phyloP scores from a whole-genome alignment of 2,113 vertebrate species.

The Ardeotis arabs region DNA sequence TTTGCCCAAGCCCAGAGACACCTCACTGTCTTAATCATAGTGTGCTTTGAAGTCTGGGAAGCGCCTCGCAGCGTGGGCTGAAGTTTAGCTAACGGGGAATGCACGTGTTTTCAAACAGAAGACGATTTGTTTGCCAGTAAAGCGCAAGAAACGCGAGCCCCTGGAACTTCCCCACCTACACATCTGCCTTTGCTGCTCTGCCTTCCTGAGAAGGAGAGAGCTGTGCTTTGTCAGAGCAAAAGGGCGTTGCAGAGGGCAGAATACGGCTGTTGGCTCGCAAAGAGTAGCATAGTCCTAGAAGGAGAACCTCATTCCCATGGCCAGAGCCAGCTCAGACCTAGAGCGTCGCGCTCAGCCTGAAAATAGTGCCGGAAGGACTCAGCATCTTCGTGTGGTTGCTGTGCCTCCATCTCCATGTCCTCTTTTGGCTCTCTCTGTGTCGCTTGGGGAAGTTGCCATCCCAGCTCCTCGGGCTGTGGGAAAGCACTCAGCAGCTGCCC shows the following conservation, averaged over 20 bases:
- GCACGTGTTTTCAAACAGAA: background rate
- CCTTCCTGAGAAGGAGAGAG: background rate
- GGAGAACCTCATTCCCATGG: background rate
- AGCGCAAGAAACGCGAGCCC: background rate
- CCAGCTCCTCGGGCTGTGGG: background rate
- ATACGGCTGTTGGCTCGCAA: background rate
- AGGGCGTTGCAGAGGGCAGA: background rate
- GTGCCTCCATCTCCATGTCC: background rate
- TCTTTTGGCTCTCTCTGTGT: background rate
- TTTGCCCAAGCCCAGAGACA: background rate
- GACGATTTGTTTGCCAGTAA: slow-evolving; percentile 4
- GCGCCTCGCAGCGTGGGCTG: background rate
- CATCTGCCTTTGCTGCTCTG: background rate
- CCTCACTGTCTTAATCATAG: slow-evolving; percentile 20
- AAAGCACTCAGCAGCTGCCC: background rate
- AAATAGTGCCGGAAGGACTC: background rate
- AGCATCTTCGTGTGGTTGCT: background rate
- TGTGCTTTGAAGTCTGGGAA: background rate
- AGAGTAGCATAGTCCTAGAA: background rate
- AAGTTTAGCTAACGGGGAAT: background rate
- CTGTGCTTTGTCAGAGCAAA: background rate
- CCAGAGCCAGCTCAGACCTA: background rate
- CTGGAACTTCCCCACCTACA: slow-evolving; percentile 64
- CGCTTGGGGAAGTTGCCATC: background rate
- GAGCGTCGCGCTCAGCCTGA: background rate